Evolutionary conservation across 1,140 invertebrate genomes (phyloP).

Genomic region (Drosophila funebris): DNA sequence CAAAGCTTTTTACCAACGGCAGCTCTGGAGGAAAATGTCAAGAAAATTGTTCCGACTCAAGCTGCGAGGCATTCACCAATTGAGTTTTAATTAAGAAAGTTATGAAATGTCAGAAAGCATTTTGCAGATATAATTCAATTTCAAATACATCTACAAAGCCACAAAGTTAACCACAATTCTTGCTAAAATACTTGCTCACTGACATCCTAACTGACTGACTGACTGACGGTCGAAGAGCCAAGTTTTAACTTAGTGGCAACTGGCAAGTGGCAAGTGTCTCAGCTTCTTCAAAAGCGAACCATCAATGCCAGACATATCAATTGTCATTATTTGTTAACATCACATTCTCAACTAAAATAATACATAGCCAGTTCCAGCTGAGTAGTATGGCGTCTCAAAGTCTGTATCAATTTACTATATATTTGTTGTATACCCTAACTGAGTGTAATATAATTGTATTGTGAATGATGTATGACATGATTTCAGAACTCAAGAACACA

Average conservation of each 20-base stretch:
- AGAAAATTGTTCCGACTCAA: conserved; percentile 58
- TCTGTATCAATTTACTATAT: conserved; percentile 22
- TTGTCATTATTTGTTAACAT: conserved; percentile 66
- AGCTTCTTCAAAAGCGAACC: not conserved
- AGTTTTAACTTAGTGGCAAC: not conserved
- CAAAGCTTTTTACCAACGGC: not conserved
- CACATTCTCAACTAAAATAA: conserved; percentile 33
- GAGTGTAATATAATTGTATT: not conserved
- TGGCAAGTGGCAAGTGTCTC: not conserved
- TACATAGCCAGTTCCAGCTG: conserved; percentile 21
- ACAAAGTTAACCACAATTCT: conserved; percentile 15
- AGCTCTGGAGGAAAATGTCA: conserved; percentile 28
- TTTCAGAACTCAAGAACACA: not conserved
- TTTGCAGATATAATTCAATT: conserved; percentile 63
- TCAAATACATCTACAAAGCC: conserved; percentile 29
- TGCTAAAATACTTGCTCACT: not conserved
- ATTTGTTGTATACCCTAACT: not conserved
- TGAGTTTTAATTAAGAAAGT: conserved; percentile 81
- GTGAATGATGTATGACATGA: no score
- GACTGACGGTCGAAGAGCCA: conserved; percentile 1
- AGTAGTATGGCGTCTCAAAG: conserved; percentile 45
- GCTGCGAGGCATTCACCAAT: conserved; percentile 58
- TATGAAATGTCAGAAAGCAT: conserved; percentile 41
- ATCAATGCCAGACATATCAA: conserved; percentile 72
- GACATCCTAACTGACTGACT: not conserved